These are phyloP conservation scores for Phania funesta DNA, from an alignment of 2,888 invertebrate genomes.

Conservation along the genomic window DNA sequence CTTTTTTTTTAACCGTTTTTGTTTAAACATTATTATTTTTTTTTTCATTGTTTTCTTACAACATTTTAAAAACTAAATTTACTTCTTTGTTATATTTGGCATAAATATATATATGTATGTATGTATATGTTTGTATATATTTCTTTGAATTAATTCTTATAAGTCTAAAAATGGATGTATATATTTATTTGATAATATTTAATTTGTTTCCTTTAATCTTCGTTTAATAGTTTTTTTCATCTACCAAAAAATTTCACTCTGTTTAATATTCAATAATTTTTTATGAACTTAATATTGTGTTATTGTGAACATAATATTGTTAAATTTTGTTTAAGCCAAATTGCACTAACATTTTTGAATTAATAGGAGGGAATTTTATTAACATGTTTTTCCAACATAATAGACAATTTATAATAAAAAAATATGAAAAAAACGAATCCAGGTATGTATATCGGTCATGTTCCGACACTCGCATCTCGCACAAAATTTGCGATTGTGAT, in stretches of 20 bases:
- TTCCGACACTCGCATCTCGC: too few species aligned
- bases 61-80: conserved; percentile 48
- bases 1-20: too few species aligned
- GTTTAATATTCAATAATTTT: conserved; percentile 1
- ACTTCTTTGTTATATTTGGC: conserved; percentile 46
- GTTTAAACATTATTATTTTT: neutral
- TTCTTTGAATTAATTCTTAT: neutral
- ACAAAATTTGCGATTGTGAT: too few species aligned
- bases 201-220: conserved; percentile 10
- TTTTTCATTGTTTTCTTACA: neutral
- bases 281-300: neutral
- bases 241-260: conserved; percentile 61
- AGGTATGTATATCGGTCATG: too few species aligned
- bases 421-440: neutral
- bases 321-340: neutral
- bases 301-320: neutral
- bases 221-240: conserved; percentile 1
- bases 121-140: neutral
- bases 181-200: neutral
- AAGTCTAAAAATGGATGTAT: neutral
- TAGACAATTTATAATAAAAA: neutral
- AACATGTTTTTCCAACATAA: too few species aligned
- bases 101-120: conserved; percentile 27
- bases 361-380: too few species aligned
- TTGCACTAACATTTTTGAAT: neutral